Conservation (phyloP, 2,797 vertebrate genomes). For the Tangara arthus region DNA sequence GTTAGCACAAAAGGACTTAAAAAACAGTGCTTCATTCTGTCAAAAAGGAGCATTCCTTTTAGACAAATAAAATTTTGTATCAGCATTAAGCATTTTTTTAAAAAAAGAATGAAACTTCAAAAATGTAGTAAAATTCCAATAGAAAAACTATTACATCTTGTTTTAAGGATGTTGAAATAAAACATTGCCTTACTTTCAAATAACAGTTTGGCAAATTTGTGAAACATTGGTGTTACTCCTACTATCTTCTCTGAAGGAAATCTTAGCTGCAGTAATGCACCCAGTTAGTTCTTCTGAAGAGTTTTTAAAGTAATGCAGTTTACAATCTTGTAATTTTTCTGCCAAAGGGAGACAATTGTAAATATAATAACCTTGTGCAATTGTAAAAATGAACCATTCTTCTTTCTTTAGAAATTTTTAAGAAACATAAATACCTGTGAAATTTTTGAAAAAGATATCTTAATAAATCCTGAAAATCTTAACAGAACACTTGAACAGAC, state of each 20-base stretch:
- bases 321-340: neutral
- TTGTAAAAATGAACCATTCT: neutral
- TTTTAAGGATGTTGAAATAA: neutral
- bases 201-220: neutral
- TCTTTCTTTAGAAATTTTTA: neutral
- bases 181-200: neutral
- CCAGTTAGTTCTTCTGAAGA: neutral
- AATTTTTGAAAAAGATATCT: neutral
- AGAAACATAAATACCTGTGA: neutral
- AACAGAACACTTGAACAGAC: neutral
- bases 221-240: neutral
- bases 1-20: neutral
- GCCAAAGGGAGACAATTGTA: neutral
- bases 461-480: neutral
- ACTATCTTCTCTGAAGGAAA: neutral
- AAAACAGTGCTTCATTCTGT: neutral
- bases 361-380: neutral
- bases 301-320: neutral
- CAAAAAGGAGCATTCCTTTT: neutral
- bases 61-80: neutral
- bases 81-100: neutral
- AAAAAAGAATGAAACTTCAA: neutral
- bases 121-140: neutral
- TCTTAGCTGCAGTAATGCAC: neutral
- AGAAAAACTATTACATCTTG: neutral